Conservation (phyloP, 2,888 invertebrate species). For the Invenusta paracnida region DNA sequence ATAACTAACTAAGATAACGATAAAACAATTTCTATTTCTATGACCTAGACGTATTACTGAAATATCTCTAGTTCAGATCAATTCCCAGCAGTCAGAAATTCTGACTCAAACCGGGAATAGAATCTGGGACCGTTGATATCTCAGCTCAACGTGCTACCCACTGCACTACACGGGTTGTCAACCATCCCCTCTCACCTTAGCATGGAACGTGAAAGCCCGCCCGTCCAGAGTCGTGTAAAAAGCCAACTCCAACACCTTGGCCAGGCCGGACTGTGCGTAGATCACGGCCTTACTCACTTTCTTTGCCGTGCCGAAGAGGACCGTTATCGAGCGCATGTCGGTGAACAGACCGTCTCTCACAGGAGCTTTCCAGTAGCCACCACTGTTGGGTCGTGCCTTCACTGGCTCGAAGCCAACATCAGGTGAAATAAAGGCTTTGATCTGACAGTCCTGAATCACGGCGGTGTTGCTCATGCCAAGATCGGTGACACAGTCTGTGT, state of each 20-base stretch:
- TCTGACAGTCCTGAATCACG: background rate
- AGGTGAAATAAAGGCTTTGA: background rate
- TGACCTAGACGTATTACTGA: too few species aligned
- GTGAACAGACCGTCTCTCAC: background rate
- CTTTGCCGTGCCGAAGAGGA: background rate
- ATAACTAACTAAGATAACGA: too few species aligned
- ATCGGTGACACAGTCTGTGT: background rate
- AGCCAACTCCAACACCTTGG: background rate
- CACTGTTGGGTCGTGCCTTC: background rate
- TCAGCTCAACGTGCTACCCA: too few species aligned
- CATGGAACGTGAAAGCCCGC: background rate
- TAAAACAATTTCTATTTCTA: too few species aligned
- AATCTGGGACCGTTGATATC: too few species aligned
- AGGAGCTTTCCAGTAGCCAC: background rate
- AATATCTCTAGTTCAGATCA: too few species aligned
- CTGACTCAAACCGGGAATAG: too few species aligned
- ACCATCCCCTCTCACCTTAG: background rate
- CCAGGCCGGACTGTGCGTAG: background rate
- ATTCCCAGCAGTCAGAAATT: too few species aligned
- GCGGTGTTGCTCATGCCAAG: slow-evolving; percentile 2
- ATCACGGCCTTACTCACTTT: background rate
- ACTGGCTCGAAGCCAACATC: background rate
- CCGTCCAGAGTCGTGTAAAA: background rate
- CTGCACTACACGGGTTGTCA: too few species aligned
- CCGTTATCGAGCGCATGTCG: background rate